Evolutionary conservation across 2,888 invertebrate species (phyloP), one percentile per base, ranked within the genome.

Genomic region (Aleiodes leptofemur): DNA sequence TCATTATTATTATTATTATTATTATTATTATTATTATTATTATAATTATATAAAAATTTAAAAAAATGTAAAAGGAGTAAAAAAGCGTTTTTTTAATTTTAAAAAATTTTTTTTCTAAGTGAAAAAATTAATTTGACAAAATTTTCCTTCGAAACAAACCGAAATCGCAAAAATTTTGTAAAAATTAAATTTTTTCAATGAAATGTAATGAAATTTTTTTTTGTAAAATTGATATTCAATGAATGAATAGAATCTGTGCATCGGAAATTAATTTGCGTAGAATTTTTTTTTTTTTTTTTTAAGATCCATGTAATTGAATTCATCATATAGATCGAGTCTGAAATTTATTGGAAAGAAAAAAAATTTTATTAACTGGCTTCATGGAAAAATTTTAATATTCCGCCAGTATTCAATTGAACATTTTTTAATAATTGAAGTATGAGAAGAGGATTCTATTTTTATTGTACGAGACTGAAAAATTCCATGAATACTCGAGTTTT

Each of bases 251-350:
- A 59, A 59, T 59, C 34, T 38, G 34, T 34, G 9, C 4, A 8
- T 2, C 43, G 43, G 38, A 14, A 6, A 38, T n/a, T 43, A 48
- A 43, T 64, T 64, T 34, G 3, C 0, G 9, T 0, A 43, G 11
- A 43, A 8, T 6, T 6, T 43, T 43, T 43, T 9, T 9, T 4
- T 16, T 48, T 7, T 23, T 23, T 23, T 23, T 23, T 23, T 23
- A 14, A 61, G 38, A 61, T 14, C 43, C 6, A 16, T 61, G 14
- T 43, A 61, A 61, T 61, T 61, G 38, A 61, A 61, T 43, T 11
- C 43, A 16, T 38, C 23, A 23, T 23, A 14, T 43, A 14, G 16
- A 5, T 14, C 43, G 16, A 13, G 38, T 34, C n/a, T 61, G 6
- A 3, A 31, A 16, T 61, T 38, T 38, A 14, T 16, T 8, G 8